Evolutionary conservation across 2,113 vertebrate species (phyloP).

Genomic region (Willisornis vidua): DNA sequence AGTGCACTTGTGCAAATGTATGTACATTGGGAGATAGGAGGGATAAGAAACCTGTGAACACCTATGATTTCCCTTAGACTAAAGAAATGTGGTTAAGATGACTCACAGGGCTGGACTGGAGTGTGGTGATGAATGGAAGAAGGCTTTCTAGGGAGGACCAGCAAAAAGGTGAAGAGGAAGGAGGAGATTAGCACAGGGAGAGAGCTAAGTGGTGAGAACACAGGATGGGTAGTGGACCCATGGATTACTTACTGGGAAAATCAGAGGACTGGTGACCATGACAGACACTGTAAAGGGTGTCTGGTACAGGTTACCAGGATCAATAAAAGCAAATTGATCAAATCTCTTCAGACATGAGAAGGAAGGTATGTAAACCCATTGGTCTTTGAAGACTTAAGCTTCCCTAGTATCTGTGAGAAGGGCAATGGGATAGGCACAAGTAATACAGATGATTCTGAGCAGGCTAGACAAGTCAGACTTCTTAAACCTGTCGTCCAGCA

Average conservation of each 20-base stretch:
- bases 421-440: background rate
- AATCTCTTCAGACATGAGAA: background rate
- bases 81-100: background rate
- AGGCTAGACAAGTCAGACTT: background rate
- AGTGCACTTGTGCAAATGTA: background rate
- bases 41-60: background rate
- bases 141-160: background rate
- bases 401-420: background rate
- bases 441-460: background rate
- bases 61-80: background rate
- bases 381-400: background rate
- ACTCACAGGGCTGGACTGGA: background rate
- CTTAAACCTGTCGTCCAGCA: background rate
- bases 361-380: background rate
- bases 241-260: rapidly evolving
- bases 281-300: background rate
- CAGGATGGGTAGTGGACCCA: background rate
- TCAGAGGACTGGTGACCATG: rapidly evolving
- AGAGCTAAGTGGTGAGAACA: background rate
- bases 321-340: background rate
- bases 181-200: background rate
- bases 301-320: background rate
- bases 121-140: background rate
- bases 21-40: background rate
- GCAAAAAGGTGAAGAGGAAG: background rate